Percentiles rank a stretch among this genome's conserved stretches.
Evolutionary conservation across 2,797 vertebrate species (phyloP).

Genomic region (Etheostoma nigrum): DNA sequence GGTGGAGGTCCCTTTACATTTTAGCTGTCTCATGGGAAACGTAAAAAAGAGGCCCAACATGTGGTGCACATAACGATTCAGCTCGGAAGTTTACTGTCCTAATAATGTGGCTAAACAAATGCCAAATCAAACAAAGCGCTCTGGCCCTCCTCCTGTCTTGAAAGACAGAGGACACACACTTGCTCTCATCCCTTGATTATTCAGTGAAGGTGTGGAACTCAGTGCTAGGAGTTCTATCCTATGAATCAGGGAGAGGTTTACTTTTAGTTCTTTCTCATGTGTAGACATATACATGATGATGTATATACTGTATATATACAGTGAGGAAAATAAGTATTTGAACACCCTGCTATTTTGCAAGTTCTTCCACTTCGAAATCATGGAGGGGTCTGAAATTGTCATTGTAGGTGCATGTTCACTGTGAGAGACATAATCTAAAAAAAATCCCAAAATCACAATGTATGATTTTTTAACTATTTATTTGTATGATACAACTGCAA

Average conservation of each 20-base stretch:
- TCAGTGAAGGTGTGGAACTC: constrained; percentile 22
- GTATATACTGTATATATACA: too few relatives aligned
- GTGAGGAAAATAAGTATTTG: too few relatives aligned
- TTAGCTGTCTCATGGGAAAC: constrained; percentile 70
- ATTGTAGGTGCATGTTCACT: too few relatives aligned
- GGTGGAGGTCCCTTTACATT: constrained; percentile 76
- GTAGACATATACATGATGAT: neutral
- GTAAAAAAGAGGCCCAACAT: constrained; percentile 65
- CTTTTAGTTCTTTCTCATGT: constrained; percentile 15
- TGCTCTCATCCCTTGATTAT: constrained; percentile 50
- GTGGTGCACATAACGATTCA: constrained; percentile 66
- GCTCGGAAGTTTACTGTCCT: constrained; percentile 77
- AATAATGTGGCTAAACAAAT: constrained; percentile 76
- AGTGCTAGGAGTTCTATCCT: constrained; percentile 27
- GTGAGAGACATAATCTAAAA: too few relatives aligned
- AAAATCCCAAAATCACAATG: too few relatives aligned
- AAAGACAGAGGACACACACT: constrained; percentile 45
- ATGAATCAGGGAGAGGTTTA: constrained; percentile 30
- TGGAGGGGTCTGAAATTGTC: too few relatives aligned
- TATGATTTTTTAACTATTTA: too few relatives aligned
- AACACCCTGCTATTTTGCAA: too few relatives aligned
- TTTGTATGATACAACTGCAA: too few relatives aligned
- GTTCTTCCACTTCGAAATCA: too few relatives aligned
- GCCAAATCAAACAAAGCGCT: constrained; percentile 71
- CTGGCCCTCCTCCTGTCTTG: constrained; percentile 51